Evolutionary conservation across 1,140 invertebrate species (phyloP).

Genomic region (Drosophila nasuta): DNA sequence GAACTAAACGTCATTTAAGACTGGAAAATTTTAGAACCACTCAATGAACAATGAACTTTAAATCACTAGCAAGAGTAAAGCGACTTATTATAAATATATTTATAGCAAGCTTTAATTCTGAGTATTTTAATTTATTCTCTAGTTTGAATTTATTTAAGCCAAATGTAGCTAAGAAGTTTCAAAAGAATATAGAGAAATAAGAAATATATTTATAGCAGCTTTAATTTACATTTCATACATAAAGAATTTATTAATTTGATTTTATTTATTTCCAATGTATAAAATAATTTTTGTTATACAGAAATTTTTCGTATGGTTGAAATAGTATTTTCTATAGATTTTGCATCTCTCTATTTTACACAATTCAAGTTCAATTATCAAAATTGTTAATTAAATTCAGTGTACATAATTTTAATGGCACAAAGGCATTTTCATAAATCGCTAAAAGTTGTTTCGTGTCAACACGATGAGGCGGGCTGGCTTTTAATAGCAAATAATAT

Average conservation of each 20-base stretch:
- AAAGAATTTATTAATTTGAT: too few species aligned
- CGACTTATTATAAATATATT: too few species aligned
- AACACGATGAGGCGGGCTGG: background rate
- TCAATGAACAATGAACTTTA: background rate
- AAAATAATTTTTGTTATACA: background rate
- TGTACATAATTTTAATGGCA: background rate
- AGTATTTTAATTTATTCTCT: too few species aligned
- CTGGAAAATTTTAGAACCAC: too few species aligned
- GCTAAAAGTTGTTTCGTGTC: constrained; percentile 62
- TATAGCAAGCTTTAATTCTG: too few species aligned
- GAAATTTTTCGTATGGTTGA: background rate
- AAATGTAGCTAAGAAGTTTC: too few species aligned
- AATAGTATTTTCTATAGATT: background rate
- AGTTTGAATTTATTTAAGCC: too few species aligned
- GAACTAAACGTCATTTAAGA: too few species aligned
- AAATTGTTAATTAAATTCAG: constrained; percentile 1
- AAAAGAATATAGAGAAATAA: too few species aligned
- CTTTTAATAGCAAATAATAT: constrained; percentile 37
- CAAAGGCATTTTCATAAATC: constrained; percentile 10
- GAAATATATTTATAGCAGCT: too few species aligned
- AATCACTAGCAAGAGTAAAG: background rate
- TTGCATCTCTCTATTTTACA: background rate
- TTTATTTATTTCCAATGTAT: background rate
- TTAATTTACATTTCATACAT: too few species aligned
- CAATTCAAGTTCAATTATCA: background rate